A percentile compares a stretch with the other conserved stretches of the same genome.
These are phyloP conservation scores for Muntiacus muntjak DNA, from an alignment of 2,113 vertebrate genomes.

Conservation along the genomic window DNA sequence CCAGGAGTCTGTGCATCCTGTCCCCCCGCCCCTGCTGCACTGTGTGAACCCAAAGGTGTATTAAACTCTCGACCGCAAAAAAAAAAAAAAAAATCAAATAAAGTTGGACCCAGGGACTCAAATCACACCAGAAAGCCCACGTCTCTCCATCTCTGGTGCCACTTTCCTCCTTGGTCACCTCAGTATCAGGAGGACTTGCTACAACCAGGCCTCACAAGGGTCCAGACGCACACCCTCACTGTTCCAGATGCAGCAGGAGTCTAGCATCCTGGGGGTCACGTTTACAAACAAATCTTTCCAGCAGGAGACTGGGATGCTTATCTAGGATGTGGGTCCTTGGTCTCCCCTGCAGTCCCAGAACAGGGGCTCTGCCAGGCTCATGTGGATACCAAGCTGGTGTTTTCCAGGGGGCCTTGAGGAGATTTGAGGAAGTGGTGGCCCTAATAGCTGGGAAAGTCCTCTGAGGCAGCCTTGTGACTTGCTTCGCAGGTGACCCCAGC, in stretches of 20 bases:
- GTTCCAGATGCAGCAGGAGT: accelerated
- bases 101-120: neutral
- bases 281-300: accelerated
- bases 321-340: accelerated
- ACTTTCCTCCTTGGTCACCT: neutral
- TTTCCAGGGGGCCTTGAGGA: constrained; percentile 21
- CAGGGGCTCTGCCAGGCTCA: neutral
- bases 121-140: accelerated
- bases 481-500: constrained; percentile 35
- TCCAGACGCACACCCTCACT: neutral
- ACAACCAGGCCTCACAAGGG: accelerated
- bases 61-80: too few relatives aligned
- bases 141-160: neutral
- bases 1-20: too few relatives aligned
- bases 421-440: constrained; percentile 48
- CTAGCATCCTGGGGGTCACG: accelerated
- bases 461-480: constrained; percentile 12
- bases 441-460: constrained; percentile 58
- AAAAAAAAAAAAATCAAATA: neutral
- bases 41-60: too few relatives aligned
- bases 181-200: accelerated
- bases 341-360: neutral
- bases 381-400: constrained; percentile 16
- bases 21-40: too few relatives aligned
- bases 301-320: neutral